Evolutionary conservation across 1,140 invertebrate genomes (phyloP).

Genomic region (Ips typographus): DNA sequence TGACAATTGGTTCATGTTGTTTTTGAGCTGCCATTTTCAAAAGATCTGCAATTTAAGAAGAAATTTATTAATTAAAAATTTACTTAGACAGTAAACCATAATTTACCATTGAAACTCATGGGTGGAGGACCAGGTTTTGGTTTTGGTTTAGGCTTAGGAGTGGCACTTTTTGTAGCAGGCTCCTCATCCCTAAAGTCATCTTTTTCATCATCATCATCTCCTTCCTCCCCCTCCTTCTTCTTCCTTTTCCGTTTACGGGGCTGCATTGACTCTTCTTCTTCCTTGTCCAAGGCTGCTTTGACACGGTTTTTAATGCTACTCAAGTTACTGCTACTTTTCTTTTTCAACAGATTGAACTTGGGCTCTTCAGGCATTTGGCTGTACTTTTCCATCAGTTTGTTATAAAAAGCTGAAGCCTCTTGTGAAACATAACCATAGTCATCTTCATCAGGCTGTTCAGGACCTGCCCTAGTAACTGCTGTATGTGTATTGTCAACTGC

Average conservation of each 20-base stretch:
- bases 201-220: constrained; percentile 40
- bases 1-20: constrained; percentile 72
- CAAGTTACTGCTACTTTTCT: constrained; percentile 57
- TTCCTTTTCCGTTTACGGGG: constrained; percentile 69
- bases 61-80: constrained; percentile 12
- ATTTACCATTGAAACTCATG: constrained; percentile 62
- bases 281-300: constrained; percentile 69
- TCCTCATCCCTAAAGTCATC: constrained; percentile 4
- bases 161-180: constrained; percentile 44
- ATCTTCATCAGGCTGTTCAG: constrained; percentile 83
- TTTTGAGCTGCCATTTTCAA: constrained; percentile 81
- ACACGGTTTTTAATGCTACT: constrained; percentile 70
- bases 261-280: constrained; percentile 69
- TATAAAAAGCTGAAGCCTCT: constrained; percentile 76
- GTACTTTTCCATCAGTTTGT: constrained; percentile 83
- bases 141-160: constrained; percentile 54
- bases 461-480: constrained; percentile 69
- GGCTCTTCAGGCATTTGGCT: constrained; percentile 68
- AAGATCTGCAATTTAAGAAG: constrained; percentile 55
- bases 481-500: constrained; percentile 76
- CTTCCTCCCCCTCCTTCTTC: constrained; percentile 48
- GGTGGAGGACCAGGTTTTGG: constrained; percentile 65
- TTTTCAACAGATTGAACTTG: constrained; percentile 55
- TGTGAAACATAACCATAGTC: constrained; percentile 88
- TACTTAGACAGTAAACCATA: not conserved